These are phyloP conservation scores for Drosophila hydei DNA, from an alignment of 1,140 invertebrate species.

Conservation along the genomic window DNA sequence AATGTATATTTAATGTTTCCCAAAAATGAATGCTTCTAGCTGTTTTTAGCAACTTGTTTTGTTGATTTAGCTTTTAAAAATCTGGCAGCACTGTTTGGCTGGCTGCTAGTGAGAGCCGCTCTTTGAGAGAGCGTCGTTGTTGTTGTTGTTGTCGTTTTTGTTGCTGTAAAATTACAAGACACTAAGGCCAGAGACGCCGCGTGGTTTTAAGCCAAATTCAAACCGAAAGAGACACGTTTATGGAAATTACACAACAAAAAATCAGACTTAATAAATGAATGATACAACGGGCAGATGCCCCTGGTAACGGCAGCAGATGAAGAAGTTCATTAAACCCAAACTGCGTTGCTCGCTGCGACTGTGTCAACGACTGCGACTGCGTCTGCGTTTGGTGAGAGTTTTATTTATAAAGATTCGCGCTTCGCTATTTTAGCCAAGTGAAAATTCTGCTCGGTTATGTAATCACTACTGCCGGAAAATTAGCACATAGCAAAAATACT, in stretches of 20 bases:
- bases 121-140: conserved; percentile 12
- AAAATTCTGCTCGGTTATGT: conserved; percentile 66
- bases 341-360: conserved; percentile 7
- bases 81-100: conserved; percentile 5
- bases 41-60: not conserved
- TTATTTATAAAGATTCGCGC: conserved; percentile 69
- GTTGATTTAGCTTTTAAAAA: not conserved
- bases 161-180: conserved; percentile 69
- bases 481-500: conserved; percentile 31
- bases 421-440: conserved; percentile 65
- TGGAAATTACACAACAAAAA: conserved; percentile 56
- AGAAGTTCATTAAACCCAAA: conserved; percentile 67
- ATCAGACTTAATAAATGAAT: conserved; percentile 9
- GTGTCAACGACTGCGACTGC: conserved; percentile 21
- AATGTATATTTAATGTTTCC: too few species aligned
- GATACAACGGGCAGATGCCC: not conserved
- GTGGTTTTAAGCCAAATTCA: conserved; percentile 52
- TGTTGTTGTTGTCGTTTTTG: conserved; percentile 19
- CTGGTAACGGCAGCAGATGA: not conserved
- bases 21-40: too few species aligned
- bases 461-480: conserved; percentile 51
- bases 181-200: conserved; percentile 41
- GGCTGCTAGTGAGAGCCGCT: conserved; percentile 18
- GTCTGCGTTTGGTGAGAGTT: conserved; percentile 46
- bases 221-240: conserved; percentile 40